These are phyloP conservation scores for Pangasianodon hypophthalmus DNA, from an alignment of 2,113 vertebrate species.

Conservation along the genomic window DNA sequence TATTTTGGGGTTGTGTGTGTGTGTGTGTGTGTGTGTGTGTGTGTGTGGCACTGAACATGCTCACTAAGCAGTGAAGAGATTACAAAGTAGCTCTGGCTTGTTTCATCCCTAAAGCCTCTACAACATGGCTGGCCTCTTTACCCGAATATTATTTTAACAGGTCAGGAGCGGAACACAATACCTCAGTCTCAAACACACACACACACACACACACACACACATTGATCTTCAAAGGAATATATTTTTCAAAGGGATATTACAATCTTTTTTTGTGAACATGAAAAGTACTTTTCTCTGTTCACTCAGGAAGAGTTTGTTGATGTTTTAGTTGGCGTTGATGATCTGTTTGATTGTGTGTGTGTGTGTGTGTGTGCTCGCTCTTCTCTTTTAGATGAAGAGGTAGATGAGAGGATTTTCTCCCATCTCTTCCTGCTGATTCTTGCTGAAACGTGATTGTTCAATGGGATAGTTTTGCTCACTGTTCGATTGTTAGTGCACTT, in stretches of 20 bases:
- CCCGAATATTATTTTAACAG: slow-evolving; percentile 53
- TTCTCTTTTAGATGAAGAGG: slow-evolving; percentile 34
- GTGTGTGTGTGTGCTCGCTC: slow-evolving; percentile 5
- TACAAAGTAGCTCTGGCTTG: slow-evolving; percentile 47
- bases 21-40: slow-evolving; percentile 15
- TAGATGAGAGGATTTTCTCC: neutral
- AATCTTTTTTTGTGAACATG: slow-evolving; percentile 13
- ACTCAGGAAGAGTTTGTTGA: slow-evolving; percentile 40
- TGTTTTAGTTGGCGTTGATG: slow-evolving; percentile 43
- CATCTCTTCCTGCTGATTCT: neutral
- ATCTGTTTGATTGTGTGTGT: neutral
- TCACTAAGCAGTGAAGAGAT: slow-evolving; percentile 47
- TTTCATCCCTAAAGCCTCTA: slow-evolving; percentile 44
- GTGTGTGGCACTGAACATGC: slow-evolving; percentile 37
- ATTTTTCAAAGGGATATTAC: slow-evolving; percentile 38
- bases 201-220: neutral
- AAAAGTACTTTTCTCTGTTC: slow-evolving; percentile 45
- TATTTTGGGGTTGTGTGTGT: neutral
- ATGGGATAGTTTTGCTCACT: too few species aligned
- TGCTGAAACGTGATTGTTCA: neutral
- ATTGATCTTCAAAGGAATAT: slow-evolving; percentile 41
- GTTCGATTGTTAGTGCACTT: slow-evolving; percentile 20
- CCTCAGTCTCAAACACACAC: neutral
- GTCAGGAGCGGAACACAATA: slow-evolving; percentile 43
- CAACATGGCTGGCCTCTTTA: slow-evolving; percentile 37